phyloP scores from a whole-genome alignment of 2,888 invertebrate species.

The Heliconius ethilla region DNA sequence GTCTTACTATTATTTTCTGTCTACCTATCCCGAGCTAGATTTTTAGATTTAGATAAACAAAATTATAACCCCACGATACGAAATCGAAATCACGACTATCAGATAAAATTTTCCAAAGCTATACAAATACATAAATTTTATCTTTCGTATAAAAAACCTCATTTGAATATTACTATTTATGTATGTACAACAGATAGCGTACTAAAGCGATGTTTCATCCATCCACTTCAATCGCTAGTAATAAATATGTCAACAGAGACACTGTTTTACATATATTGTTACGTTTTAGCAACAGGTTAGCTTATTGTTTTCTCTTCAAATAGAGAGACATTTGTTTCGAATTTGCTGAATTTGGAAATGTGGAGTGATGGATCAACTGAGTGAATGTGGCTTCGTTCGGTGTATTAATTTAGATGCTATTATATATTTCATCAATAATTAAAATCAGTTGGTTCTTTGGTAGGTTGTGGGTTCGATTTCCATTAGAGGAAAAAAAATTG shows the following conservation, averaged over 20 bases:
- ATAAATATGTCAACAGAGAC: slow-evolving; percentile 41
- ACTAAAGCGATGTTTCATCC: slow-evolving; percentile 37
- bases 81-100: background rate
- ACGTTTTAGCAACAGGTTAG: slow-evolving; percentile 38
- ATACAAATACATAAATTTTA: background rate
- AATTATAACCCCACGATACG: background rate
- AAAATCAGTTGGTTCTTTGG: too few species aligned
- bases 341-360: slow-evolving; percentile 1
- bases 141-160: background rate
- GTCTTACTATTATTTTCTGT: too few species aligned
- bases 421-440: too few species aligned
- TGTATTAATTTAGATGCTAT: background rate
- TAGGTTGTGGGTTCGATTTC: too few species aligned
- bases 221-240: slow-evolving; percentile 38
- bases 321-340: slow-evolving; percentile 10
- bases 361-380: background rate
- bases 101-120: background rate
- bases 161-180: background rate
- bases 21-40: too few species aligned
- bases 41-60: too few species aligned
- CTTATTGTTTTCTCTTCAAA: slow-evolving; percentile 25
- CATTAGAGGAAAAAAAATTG: too few species aligned
- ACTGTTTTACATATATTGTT: slow-evolving; percentile 36
- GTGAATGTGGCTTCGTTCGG: background rate
- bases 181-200: slow-evolving; percentile 14